These are phyloP conservation scores for Seriola quinqueradiata DNA, from an alignment of 2,113 vertebrate species.

Conservation along the genomic window DNA sequence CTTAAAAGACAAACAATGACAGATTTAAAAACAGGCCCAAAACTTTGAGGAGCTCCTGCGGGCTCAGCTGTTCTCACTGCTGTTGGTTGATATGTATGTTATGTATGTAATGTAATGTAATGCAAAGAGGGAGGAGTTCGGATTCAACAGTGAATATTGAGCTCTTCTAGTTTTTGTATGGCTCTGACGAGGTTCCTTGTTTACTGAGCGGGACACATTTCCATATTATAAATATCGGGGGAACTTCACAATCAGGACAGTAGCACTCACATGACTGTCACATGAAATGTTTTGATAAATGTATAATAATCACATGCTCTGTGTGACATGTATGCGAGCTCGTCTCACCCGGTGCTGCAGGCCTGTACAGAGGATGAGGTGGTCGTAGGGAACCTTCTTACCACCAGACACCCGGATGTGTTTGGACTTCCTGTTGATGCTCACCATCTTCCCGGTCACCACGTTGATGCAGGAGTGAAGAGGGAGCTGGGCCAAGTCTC, in stretches of 20 bases:
- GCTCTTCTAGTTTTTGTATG: too few species aligned
- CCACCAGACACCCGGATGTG: conserved; percentile 84
- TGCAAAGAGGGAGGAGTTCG: too few species aligned
- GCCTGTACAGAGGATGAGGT: conserved; percentile 92
- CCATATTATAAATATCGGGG: background rate
- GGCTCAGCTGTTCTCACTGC: too few species aligned
- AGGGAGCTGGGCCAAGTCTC: conserved; percentile 88
- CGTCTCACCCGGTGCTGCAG: conserved; percentile 91
- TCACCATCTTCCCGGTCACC: conserved; percentile 91
- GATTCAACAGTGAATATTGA: background rate
- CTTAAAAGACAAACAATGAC: too few species aligned
- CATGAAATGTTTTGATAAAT: too few species aligned
- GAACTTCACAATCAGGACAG: background rate
- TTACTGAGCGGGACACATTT: background rate
- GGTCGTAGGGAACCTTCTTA: conserved; percentile 87
- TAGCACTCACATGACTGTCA: background rate
- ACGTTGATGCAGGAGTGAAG: conserved; percentile 87
- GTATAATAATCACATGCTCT: background rate
- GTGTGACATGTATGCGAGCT: background rate
- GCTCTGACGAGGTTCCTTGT: too few species aligned
- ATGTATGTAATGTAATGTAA: too few species aligned
- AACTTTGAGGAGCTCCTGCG: too few species aligned
- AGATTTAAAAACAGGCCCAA: too few species aligned
- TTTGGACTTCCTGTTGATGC: conserved; percentile 90
- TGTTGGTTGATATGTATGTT: too few species aligned